These are phyloP conservation scores for Ranitomeya variabilis DNA, from an alignment of 2,113 vertebrate genomes.

Conservation along the genomic window DNA sequence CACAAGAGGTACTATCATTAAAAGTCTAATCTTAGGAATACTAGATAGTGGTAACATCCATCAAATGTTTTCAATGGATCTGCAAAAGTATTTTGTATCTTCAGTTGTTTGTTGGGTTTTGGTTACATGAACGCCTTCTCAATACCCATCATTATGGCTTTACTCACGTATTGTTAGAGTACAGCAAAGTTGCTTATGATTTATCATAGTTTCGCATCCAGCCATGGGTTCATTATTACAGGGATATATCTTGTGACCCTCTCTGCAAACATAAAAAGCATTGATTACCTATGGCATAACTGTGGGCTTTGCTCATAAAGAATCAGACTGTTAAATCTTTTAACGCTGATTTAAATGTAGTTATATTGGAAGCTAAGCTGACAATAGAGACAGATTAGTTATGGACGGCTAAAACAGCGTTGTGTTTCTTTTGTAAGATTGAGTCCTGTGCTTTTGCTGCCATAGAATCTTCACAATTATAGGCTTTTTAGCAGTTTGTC, in stretches of 20 bases:
- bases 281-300: not conserved
- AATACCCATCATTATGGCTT: not conserved
- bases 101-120: no score
- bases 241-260: not conserved
- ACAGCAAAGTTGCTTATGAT: not conserved
- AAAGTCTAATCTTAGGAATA: no score
- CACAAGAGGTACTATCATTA: no score
- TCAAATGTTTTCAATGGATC: no score
- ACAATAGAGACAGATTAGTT: constrained; percentile 8
- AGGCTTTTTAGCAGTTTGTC: constrained; percentile 21
- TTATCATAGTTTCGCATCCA: not conserved
- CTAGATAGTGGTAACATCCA: no score
- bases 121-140: not conserved
- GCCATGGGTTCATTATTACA: not conserved
- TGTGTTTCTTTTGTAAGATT: constrained; percentile 21
- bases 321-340: not conserved
- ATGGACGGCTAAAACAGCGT: not conserved
- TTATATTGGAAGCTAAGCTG: constrained; percentile 2
- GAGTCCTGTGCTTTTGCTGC: constrained; percentile 2
- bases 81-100: no score
- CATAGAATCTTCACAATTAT: constrained; percentile 47
- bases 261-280: not conserved
- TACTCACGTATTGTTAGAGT: not conserved
- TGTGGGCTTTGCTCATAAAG: not conserved
- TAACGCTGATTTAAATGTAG: not conserved